phyloP scores from a whole-genome alignment of 2,113 vertebrate species.

The Cheilinus undulatus region DNA sequence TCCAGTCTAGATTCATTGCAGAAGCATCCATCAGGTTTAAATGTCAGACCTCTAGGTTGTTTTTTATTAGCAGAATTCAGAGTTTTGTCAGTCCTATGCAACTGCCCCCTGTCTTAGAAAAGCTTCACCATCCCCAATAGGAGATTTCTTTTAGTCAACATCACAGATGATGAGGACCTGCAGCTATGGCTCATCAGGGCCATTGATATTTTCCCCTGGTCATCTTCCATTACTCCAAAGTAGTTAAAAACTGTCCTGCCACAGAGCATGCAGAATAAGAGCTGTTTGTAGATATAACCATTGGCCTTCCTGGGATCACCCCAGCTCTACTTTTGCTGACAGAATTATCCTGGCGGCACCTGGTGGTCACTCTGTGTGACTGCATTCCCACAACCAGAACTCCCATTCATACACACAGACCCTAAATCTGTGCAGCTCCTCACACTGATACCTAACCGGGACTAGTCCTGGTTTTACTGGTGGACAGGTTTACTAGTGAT shows the following conservation, averaged over 20 bases:
- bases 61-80: no score
- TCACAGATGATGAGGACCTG: neutral
- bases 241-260: neutral
- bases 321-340: neutral
- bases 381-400: constrained; percentile 66
- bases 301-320: neutral
- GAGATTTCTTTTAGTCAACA: no score
- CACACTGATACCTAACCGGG: neutral
- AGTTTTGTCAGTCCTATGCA: no score
- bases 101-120: no score
- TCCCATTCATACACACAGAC: constrained; percentile 72
- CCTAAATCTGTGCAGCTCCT: constrained; percentile 36
- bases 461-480: neutral
- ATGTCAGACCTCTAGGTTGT: no score
- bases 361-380: constrained; percentile 36
- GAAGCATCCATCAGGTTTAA: no score
- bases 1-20: no score
- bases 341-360: constrained; percentile 44
- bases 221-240: neutral
- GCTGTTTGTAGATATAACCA: neutral
- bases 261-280: neutral
- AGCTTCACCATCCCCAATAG: no score
- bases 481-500: neutral
- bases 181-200: neutral
- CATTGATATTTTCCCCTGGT: neutral